Evolutionary conservation across 2,113 vertebrate species (phyloP).

Genomic region (Ariopsis seemanni): DNA sequence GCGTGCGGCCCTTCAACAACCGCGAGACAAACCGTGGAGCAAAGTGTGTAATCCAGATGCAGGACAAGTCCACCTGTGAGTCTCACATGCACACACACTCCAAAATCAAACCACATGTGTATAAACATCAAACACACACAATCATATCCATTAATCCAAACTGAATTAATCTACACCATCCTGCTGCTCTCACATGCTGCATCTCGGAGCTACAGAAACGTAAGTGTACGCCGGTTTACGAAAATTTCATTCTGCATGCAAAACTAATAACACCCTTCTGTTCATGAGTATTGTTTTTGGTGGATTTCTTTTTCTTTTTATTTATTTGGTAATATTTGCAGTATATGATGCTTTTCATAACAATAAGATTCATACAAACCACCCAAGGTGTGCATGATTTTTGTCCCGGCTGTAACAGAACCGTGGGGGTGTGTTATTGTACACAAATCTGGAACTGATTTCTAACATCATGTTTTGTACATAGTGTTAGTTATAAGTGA

Average conservation of each 20-base stretch:
- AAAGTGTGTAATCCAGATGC: slow-evolving; percentile 91
- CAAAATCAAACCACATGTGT: neutral
- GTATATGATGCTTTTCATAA: neutral
- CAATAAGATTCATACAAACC: neutral
- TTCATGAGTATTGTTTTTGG: neutral
- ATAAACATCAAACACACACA: neutral
- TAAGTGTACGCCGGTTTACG: neutral
- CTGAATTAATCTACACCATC: neutral
- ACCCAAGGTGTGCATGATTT: neutral
- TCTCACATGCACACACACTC: slow-evolving; percentile 33
- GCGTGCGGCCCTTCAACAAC: slow-evolving; percentile 82
- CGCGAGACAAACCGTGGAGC: slow-evolving; percentile 80
- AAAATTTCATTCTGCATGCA: neutral
- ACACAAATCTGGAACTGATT: too few relatives aligned
- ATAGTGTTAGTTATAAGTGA: neutral
- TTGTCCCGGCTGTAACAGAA: neutral
- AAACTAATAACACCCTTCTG: neutral
- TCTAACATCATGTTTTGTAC: neutral
- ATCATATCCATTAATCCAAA: neutral
- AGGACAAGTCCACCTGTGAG: slow-evolving; percentile 89
- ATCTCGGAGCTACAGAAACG: slow-evolving; percentile 11
- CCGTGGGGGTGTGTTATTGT: neutral
- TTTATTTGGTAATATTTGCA: neutral
- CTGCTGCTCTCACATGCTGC: neutral
- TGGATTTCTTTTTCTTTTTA: neutral